Conservation (phyloP, 2,888 invertebrate species). For the Papilio demoleus region DNA sequence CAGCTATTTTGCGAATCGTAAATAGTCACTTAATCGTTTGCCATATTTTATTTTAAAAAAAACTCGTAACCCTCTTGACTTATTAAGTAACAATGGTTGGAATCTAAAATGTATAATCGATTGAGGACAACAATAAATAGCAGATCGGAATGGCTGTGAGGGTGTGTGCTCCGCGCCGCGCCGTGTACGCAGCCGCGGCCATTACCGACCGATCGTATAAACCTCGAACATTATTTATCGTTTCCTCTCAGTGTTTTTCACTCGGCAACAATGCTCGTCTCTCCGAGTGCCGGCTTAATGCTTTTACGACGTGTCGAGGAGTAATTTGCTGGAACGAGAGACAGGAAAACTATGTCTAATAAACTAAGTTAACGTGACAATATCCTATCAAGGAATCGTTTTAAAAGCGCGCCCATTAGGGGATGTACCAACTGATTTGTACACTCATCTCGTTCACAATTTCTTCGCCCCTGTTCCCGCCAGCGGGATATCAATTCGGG, state of each 20-base stretch:
- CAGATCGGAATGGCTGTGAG: constrained; percentile 42
- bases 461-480: background rate
- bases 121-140: constrained; percentile 5
- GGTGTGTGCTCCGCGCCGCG: constrained; percentile 41
- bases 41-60: too few relatives aligned
- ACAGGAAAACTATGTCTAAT: constrained; percentile 40
- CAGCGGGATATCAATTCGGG: constrained; percentile 38
- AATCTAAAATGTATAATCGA: constrained; percentile 18
- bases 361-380: constrained; percentile 14
- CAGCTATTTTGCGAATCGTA: too few relatives aligned
- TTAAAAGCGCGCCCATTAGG: background rate
- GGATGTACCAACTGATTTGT: constrained; percentile 18
- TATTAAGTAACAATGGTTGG: background rate
- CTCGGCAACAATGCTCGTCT: constrained; percentile 73
- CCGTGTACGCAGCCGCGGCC: constrained; percentile 59
- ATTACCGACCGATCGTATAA: constrained; percentile 78
- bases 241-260: constrained; percentile 79
- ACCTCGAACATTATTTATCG: constrained; percentile 81
- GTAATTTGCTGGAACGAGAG: constrained; percentile 69
- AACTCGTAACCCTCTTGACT: background rate
- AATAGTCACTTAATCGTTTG: too few relatives aligned
- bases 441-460: constrained; percentile 14
- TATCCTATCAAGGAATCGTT: constrained; percentile 6
- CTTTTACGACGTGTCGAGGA: constrained; percentile 74
- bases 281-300: constrained; percentile 70